Base-by-base conservation (phyloP, 2,888 invertebrate species). In the Drosophila quasianomalipes region DNA sequence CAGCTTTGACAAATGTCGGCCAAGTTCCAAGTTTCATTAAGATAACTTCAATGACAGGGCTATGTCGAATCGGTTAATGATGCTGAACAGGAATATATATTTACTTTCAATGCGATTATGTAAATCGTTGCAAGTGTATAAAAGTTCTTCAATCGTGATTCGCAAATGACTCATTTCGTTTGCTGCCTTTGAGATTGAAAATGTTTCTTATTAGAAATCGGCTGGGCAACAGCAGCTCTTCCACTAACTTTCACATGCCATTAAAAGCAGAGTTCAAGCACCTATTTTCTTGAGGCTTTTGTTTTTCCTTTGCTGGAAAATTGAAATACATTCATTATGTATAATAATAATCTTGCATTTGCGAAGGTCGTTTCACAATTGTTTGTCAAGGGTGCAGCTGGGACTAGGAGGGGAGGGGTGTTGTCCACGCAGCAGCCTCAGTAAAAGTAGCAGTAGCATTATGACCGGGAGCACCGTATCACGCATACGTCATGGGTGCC, bases 401-500 rank as follows among this genome's bases (percentile, higher is more conserved):
- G 47, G 44, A 5, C 22, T 47, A 14, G 14, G 7, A 1, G 7
- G 7, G 4, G 10, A 1, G n/a, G 1, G 4, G 2, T 7, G 22
- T 22, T 22, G 70, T 70, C 69, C 69, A 37, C 65, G 37, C 44
- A 54, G 49, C 64, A 54, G 66, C 47, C 57, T 7, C 37, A 30
- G 49, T 33, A 37, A 62, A 44, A 49, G 59, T 30, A 22, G 65
- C 26, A 26, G 65, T 35, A n/a, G 37, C 33, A 53, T 54, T 53
- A 39, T 30, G 31, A 58, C 33, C 47, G 65, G 55, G 41, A 68
- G 69, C 60, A 77, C 57, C 74, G 73, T 74, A 89, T 86, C 72
- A 74, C 82, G 76, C 82, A 89, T 85, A 86, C 84, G 89, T 85
- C 84, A 85, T 81, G 84, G 70, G 47, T 74, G 79, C 70, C 84